Base-by-base conservation (phyloP, 2,797 vertebrate species). In the Ibycter americanus region DNA sequence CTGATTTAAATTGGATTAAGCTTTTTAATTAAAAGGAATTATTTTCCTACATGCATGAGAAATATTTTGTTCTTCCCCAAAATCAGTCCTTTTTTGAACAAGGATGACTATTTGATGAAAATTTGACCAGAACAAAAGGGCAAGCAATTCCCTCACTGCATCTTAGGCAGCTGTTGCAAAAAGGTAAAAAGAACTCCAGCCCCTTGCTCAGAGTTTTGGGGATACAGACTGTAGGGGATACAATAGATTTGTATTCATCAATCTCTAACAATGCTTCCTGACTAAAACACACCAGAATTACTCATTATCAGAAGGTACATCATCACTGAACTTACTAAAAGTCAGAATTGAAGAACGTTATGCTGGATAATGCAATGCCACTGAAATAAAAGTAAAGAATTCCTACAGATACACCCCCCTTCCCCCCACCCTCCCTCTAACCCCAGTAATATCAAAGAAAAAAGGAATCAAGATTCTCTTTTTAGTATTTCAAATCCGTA, bases 1-100 rank as follows among this genome's bases (percentile, higher is more conserved):
- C 84, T 51, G 59, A 93, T 95, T 87, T 91, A 74, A 87, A 80
- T 1, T 83, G 93, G 91, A 93, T 97, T 96, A 98, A 97, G 89
- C 61, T 95, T 95, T 96, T 96, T 96, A 97, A 97, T 97, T 96
- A 65, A 95, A 65, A 90, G 56, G 19, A 97, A 94, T 83, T 94
- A 4, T 91, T 59, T 67, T 73, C 77, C 78, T 82, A 84, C 44
- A 89, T n/a, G 77, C 74, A 63, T 38, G 47, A 94, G 63, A 95
- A 84, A 84, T 59, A 88, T 58, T 94, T 63, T 87, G 25, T 62
- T 76, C 36, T 89, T 74, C 29, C 38, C 34, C 31, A 47, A 80
- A 22, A 79, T n/a, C 19, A 62, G 78, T 42, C 7, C 15, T n/a
- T 46, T 62, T 80, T 59, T 82, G 13, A 79, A 72, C 34, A 84